Conservation (phyloP, 2,113 vertebrate genomes). For the Oxyruncus cristatus region DNA sequence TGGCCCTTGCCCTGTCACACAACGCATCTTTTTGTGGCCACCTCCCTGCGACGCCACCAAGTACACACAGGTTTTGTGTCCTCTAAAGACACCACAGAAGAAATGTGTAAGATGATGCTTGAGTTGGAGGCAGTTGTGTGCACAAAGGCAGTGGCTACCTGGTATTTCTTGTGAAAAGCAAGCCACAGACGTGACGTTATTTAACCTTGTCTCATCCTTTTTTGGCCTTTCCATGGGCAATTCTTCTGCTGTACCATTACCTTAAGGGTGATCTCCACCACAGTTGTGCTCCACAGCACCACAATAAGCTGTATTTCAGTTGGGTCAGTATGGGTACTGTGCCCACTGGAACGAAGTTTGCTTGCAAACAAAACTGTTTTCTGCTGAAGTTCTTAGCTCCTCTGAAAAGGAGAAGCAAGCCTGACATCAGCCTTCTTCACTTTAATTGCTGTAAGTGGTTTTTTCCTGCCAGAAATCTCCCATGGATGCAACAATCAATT, state of each 20-base stretch:
- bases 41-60: rapidly evolving
- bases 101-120: background rate
- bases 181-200: background rate
- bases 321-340: background rate
- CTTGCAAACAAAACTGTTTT: background rate
- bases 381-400: background rate
- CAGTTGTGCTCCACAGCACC: background rate
- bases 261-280: background rate
- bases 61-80: rapidly evolving
- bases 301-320: rapidly evolving
- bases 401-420: background rate
- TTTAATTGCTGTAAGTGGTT: conserved; percentile 23
- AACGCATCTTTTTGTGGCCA: rapidly evolving
- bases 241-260: background rate
- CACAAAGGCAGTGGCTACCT: background rate
- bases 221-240: background rate
- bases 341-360: background rate
- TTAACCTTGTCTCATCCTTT: background rate
- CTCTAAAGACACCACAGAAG: background rate
- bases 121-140: background rate
- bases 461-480: conserved; percentile 14
- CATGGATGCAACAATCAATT: conserved; percentile 26
- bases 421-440: background rate
- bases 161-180: background rate
- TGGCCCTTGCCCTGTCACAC: background rate